A percentile compares a stretch with the other conserved stretches of the same genome.
Conservation (phyloP, 2,113 vertebrate species). For the Vulpes lagopus region DNA sequence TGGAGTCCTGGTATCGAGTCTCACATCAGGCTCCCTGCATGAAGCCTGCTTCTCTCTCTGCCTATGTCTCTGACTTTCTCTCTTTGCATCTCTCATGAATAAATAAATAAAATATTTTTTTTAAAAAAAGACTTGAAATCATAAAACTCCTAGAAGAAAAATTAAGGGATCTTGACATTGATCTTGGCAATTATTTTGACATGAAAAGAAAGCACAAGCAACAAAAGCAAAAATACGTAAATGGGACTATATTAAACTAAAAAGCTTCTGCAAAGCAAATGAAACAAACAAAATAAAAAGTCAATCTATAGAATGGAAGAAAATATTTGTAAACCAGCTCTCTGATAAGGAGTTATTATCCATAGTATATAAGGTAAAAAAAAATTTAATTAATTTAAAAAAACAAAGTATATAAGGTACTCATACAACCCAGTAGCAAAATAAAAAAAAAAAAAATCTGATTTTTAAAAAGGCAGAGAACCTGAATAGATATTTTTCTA, state of each 20-base stretch:
- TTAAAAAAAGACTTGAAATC: background rate
- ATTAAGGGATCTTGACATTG: background rate
- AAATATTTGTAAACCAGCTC: background rate
- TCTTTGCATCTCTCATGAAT: no score
- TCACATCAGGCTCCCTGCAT: no score
- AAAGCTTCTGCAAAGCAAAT: background rate
- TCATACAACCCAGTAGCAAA: background rate
- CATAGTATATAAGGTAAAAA: no score
- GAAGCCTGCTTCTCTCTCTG: no score
- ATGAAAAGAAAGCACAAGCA: background rate
- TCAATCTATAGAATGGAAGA: background rate
- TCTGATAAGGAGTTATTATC: background rate
- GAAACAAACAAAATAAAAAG: background rate
- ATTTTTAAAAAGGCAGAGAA: background rate
- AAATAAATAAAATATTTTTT: no score
- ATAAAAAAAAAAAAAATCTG: background rate
- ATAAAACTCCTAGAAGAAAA: background rate
- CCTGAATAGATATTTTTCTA: background rate
- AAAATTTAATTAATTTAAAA: no score
- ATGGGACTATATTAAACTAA: background rate
- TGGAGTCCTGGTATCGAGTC: no score
- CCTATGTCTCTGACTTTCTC: no score
- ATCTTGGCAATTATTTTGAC: background rate
- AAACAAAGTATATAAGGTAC: background rate
- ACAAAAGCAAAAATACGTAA: background rate